Percentiles rank a stretch among this genome's conserved stretches.
These are phyloP conservation scores for Anadara kagoshimensis DNA, from an alignment of 1,140 invertebrate species.

Conservation along the genomic window DNA sequence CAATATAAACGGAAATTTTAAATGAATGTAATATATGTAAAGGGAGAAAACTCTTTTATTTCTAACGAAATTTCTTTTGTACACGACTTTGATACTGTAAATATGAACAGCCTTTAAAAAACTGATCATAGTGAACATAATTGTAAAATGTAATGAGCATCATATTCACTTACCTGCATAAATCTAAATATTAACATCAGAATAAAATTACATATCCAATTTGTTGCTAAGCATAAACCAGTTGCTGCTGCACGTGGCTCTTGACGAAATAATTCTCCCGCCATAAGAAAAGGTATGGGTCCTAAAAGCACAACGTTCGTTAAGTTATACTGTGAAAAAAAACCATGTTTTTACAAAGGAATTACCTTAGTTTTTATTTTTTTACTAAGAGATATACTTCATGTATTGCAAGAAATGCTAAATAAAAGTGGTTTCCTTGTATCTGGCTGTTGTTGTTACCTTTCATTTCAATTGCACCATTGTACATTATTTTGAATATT, in stretches of 20 bases:
- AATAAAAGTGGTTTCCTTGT: too few relatives aligned
- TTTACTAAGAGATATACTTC: too few relatives aligned
- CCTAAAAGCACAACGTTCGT: slow-evolving; percentile 42
- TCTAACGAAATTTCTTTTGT: too few relatives aligned
- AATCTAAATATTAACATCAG: slow-evolving; percentile 95
- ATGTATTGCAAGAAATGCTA: too few relatives aligned
- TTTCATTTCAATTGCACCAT: too few relatives aligned
- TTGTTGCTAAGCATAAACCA: slow-evolving; percentile 98
- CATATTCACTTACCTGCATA: slow-evolving; percentile 76
- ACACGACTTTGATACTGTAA: too few relatives aligned
- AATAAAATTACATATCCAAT: slow-evolving; percentile 99
- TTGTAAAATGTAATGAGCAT: too few relatives aligned
- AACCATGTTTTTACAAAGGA: too few relatives aligned
- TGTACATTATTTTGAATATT: too few relatives aligned
- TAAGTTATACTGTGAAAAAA: slow-evolving; percentile 5
- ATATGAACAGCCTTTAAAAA: too few relatives aligned
- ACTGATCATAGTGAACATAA: background rate
- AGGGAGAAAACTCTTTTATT: background rate
- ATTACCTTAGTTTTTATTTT: too few relatives aligned
- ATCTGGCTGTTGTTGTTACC: too few relatives aligned
- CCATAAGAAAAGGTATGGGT: slow-evolving; percentile 95
- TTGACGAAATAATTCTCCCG: slow-evolving; percentile 97
- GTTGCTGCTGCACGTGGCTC: slow-evolving; percentile 97
- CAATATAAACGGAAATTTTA: background rate
- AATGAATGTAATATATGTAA: background rate